These are phyloP conservation scores for Periplaneta americana DNA, from an alignment of 1,140 invertebrate genomes.

Conservation along the genomic window DNA sequence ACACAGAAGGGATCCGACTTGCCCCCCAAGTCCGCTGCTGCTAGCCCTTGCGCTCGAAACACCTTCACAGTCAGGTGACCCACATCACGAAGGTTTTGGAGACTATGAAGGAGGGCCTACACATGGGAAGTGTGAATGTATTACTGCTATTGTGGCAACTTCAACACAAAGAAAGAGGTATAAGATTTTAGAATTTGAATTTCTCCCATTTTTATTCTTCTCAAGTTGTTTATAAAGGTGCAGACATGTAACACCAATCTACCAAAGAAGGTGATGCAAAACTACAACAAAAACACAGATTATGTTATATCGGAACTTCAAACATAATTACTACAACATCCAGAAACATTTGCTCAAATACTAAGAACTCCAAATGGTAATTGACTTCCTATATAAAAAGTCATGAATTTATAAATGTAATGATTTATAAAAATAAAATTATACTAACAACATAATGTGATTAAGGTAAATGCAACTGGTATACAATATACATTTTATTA, in stretches of 20 bases:
- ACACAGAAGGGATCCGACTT: conserved; percentile 98
- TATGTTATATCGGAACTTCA: no score
- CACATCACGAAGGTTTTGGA: conserved; percentile 76
- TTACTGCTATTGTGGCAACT: background rate
- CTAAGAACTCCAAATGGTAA: no score
- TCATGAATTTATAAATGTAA: no score
- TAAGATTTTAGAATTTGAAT: background rate
- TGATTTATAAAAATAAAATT: no score
- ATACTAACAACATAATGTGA: no score
- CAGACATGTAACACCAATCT: background rate
- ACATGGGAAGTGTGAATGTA: conserved; percentile 27
- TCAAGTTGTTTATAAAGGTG: background rate
- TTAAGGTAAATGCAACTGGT: no score
- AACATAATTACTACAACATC: no score
- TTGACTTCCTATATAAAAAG: no score
- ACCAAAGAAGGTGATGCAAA: background rate
- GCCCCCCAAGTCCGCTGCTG: conserved; percentile 85
- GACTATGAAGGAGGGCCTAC: conserved; percentile 56
- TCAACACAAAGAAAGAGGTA: background rate
- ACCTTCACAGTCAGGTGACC: conserved; percentile 86
- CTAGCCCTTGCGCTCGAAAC: conserved; percentile 81
- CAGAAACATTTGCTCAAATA: no score
- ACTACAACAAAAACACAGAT: background rate
- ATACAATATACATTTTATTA: no score
- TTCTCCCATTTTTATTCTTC: background rate